These are phyloP conservation scores for Acleris emargana DNA, from an alignment of 2,888 invertebrate species.

Conservation along the genomic window DNA sequence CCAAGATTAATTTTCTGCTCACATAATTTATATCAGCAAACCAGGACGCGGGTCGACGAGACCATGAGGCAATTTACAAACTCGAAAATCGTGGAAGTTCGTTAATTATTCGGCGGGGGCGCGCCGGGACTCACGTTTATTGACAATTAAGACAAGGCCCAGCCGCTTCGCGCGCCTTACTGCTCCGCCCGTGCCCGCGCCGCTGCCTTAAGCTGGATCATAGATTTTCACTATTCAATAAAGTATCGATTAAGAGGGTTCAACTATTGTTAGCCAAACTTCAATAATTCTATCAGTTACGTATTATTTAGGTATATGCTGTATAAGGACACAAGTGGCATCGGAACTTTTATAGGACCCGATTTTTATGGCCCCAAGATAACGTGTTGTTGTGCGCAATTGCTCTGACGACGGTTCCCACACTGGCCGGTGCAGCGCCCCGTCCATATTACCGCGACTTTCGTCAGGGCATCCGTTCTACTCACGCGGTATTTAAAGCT, in stretches of 20 bases:
- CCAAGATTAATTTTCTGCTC: conserved; percentile 78
- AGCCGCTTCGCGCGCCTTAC: conserved; percentile 70
- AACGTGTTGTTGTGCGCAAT: too few species aligned
- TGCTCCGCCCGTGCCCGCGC: conserved; percentile 49
- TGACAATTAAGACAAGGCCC: conserved; percentile 80
- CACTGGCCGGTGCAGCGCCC: too few species aligned
- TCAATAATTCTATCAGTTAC: conserved; percentile 4
- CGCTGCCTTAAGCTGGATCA: conserved; percentile 45
- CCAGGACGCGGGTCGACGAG: conserved; percentile 78
- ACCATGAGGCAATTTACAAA: conserved; percentile 83
- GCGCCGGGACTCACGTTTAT: conserved; percentile 77
- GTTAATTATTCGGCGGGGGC: conserved; percentile 80
- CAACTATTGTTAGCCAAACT: conserved; percentile 25
- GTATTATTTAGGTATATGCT: background rate
- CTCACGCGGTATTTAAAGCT: too few species aligned
- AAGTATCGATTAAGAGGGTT: conserved; percentile 51
- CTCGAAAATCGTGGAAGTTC: conserved; percentile 83
- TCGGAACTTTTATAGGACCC: too few species aligned
- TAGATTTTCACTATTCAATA: conserved; percentile 56
- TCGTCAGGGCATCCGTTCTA: too few species aligned
- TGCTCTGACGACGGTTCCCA: too few species aligned
- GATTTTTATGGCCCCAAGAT: too few species aligned
- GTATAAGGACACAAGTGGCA: too few species aligned
- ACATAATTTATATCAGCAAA: conserved; percentile 80
- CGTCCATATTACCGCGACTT: too few species aligned